Base-by-base conservation (phyloP, 2,888 invertebrate species). In the Andrena praecox region DNA sequence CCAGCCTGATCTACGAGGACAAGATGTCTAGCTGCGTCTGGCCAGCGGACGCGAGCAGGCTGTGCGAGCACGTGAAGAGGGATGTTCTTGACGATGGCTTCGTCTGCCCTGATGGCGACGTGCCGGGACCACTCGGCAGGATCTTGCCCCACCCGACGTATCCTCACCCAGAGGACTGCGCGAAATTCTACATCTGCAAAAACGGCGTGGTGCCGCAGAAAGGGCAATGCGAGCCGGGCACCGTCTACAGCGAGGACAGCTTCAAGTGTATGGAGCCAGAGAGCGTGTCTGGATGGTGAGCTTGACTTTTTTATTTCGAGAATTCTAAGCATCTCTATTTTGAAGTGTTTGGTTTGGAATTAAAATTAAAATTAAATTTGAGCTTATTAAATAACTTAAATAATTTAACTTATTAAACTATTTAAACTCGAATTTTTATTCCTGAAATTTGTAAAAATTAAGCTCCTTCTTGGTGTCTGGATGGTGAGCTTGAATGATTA, bases 131-230 rank as follows among this genome's bases (percentile, higher is more conserved):
- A 50, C 96, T 96, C 80, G 97, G 97, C 12, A 95, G 96, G 71
- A 95, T 95, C 0, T 94, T 97, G 1, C 97, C 97, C 0, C 97
- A 97, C 93, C 97, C 97, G 0, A 97, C 97, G 0, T 97, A 96
- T 94, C 95, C 97, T 1, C 97, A 97, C 94, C 96, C 97, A 0
- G 96, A 96, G 31, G 97, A 97, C 93, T 97, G 97, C 92, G 96
- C 96, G 91, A 97, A 97, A 92, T 97, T 97, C 95, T 97, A 97
- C 94, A 97, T 97, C 90, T 97, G 97, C 94, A 95, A 97, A 84
- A 97, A 97, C 89, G 97, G 97, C 0, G 95, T 97, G 2, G 96
- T 95, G 89, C 97, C 97, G 0, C 97, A 97, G 92, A 96, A 96
- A 90, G 97, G 97, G 6, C 96, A 96, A 89, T 97, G 97, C 91